Base-by-base conservation (phyloP, 2,888 invertebrate genomes). In the Spialia ferax region DNA sequence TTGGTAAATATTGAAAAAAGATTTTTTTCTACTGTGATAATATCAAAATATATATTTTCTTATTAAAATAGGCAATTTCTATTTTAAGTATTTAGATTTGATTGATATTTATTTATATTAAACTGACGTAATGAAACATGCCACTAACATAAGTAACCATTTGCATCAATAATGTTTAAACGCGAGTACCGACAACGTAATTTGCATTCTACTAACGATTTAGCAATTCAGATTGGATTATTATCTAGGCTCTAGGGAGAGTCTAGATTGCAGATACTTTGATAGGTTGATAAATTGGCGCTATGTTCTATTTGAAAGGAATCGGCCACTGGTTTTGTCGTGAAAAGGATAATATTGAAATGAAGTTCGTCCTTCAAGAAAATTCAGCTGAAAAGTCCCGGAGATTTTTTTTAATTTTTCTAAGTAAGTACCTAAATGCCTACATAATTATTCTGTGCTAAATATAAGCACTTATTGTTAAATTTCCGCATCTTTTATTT, bases 181-280 rank as follows among this genome's bases (percentile, higher is more conserved):
- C 48, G 48, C 48, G 32, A 62, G 61, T 23, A 50, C 50, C 18
- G 18, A 35, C 20, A 20, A 48, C 18, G 48, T 35, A 22, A 62
- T 62, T 52, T 62, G 62, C 61, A 35, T 62, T 32, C 52, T 62
- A 22, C 32, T 10, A 22, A 62, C 52, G 52, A 52, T 52, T 62
- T 62, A 62, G 50, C 62, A 62, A 62, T 62, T 62, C 52, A 62
- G 50, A 62, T 52, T 22, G 32, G 62, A 52, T 52, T 52, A 62
- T 59, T 59, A 62, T 62, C 62, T 35, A 52, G 62, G 35, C 50
- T 52, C 52, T 50, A 35, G 50, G 62, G 52, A 62, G 22, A 62
- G 22, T 50, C 61, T 61, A 61, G 48, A 48, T 48, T 48, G 20
- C 15, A 48, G 48, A 48, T 48, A 48, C 50, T 61, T 61, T 61